A percentile compares a stretch with the other conserved stretches of the same genome.
Evolutionary conservation across 2,888 invertebrate genomes (phyloP).

Genomic region (Seira ritae): DNA sequence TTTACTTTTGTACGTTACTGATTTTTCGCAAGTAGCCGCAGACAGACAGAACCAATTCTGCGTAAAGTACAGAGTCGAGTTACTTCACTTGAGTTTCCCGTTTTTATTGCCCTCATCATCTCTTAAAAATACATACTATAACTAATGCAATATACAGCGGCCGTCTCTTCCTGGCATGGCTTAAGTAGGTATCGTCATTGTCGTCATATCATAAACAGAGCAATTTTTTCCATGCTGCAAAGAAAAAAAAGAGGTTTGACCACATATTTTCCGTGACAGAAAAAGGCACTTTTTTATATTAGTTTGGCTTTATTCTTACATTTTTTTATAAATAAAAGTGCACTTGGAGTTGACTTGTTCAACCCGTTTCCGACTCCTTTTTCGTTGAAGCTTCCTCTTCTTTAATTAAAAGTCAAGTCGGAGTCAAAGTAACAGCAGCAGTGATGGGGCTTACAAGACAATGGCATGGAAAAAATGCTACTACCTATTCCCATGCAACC

Average conservation of each 20-base stretch:
- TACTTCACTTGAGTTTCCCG: slow-evolving; percentile 29
- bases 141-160: too few species aligned
- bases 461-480: background rate
- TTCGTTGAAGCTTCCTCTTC: background rate
- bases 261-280: slow-evolving; percentile 23
- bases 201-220: background rate
- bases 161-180: background rate
- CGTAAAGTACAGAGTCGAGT: background rate
- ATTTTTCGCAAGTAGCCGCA: background rate
- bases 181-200: too few species aligned
- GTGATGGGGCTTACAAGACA: background rate
- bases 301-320: background rate
- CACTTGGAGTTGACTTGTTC: slow-evolving; percentile 27
- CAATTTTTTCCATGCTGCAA: slow-evolving; percentile 13
- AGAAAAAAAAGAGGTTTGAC: slow-evolving; percentile 36
- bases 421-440: too few species aligned
- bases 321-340: slow-evolving; percentile 2
- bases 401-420: background rate
- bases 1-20: slow-evolving; percentile 10
- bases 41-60: background rate
- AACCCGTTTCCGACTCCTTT: slow-evolving; percentile 52
- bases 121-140: background rate
- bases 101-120: slow-evolving; percentile 4
- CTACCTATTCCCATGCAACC: background rate
- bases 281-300: background rate